phyloP scores from a whole-genome alignment of 2,797 vertebrate genomes.

The Chaetodon trifasciatus region DNA sequence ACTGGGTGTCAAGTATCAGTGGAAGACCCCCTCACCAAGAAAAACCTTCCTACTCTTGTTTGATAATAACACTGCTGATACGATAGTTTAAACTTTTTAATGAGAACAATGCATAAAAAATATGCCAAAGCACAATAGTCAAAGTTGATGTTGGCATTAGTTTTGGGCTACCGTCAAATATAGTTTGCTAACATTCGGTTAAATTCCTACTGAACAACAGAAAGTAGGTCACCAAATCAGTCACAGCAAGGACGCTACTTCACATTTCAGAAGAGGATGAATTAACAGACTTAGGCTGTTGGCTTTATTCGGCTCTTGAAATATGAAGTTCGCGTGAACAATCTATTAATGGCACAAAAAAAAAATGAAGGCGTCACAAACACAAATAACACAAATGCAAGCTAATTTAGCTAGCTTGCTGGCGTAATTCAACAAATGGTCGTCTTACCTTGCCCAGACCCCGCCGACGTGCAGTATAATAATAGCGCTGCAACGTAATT shows the following conservation, averaged over 20 bases:
- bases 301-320: neutral
- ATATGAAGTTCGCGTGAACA: neutral
- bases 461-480: constrained; percentile 18
- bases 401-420: constrained; percentile 24
- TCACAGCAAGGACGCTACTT: neutral
- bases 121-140: neutral
- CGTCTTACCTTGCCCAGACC: constrained; percentile 60
- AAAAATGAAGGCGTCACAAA: neutral
- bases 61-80: neutral
- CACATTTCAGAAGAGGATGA: neutral
- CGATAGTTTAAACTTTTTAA: neutral
- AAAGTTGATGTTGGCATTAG: neutral
- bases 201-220: neutral
- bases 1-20: constrained; percentile 61
- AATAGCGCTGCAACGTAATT: constrained; percentile 14
- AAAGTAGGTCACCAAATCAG: constrained; percentile 54
- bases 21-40: neutral
- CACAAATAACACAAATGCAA: neutral
- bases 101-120: neutral
- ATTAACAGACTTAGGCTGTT: neutral
- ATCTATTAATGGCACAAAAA: neutral
- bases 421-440: neutral
- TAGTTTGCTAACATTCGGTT: neutral
- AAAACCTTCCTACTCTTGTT: neutral
- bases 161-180: neutral